Evolutionary conservation across 2,888 invertebrate species (phyloP).

Genomic region (Sinodicranocentrus sp.): DNA sequence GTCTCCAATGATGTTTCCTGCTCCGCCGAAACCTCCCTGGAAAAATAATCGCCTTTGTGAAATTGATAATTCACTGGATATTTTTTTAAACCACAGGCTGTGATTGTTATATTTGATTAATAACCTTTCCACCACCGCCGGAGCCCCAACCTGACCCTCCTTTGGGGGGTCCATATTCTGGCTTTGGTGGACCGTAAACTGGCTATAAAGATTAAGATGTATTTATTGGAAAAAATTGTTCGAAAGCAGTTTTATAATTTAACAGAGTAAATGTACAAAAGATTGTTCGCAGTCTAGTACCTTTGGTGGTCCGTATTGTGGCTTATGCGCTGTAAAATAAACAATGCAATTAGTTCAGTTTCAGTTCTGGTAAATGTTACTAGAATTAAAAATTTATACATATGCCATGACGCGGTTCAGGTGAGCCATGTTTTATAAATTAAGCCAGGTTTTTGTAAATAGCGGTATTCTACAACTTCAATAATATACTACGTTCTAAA

Average conservation of each 20-base stretch:
- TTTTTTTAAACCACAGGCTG: no score
- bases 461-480: neutral
- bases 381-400: neutral
- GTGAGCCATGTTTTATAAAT: conserved; percentile 1
- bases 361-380: neutral
- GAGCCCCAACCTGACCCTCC: conserved; percentile 13
- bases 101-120: no score
- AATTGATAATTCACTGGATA: neutral
- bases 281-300: no score
- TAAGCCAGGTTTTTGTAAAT: neutral
- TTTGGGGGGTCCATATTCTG: conserved; percentile 48
- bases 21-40: conserved; percentile 62
- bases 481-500: neutral
- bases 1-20: conserved; percentile 73
- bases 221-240: no score
- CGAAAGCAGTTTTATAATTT: no score
- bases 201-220: no score
- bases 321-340: conserved; percentile 47
- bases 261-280: no score
- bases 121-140: conserved; percentile 49
- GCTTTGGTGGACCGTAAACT: conserved; percentile 1
- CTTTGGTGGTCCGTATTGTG: conserved; percentile 71
- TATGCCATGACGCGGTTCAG: neutral
- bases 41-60: neutral
- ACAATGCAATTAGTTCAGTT: neutral